Conservation (phyloP, 2,888 invertebrate species). For the Dynastes hyllus region DNA sequence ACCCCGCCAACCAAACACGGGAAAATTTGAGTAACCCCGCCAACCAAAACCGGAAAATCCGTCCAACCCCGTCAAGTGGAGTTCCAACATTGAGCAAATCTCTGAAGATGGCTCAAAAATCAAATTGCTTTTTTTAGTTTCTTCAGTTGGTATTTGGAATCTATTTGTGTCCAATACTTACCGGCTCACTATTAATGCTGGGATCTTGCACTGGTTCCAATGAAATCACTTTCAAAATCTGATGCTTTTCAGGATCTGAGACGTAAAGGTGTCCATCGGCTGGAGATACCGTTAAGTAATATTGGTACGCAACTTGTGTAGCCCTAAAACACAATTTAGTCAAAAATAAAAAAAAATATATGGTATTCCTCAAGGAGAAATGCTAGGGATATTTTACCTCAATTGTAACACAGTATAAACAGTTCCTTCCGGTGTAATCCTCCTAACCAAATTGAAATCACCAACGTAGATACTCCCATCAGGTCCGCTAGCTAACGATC, state of each 20-base stretch:
- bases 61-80: too few species aligned
- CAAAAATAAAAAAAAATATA: too few species aligned
- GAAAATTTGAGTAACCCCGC: too few species aligned
- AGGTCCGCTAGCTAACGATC: slow-evolving; percentile 94
- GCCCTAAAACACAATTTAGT: slow-evolving; percentile 75
- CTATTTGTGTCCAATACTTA: slow-evolving; percentile 57
- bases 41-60: too few species aligned
- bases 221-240: slow-evolving; percentile 85
- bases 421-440: slow-evolving; percentile 91
- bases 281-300: slow-evolving; percentile 96
- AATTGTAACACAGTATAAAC: slow-evolving; percentile 92
- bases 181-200: slow-evolving; percentile 86
- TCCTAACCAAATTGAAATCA: slow-evolving; percentile 94
- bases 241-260: slow-evolving; percentile 95
- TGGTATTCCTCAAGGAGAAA: too few species aligned
- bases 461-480: slow-evolving; percentile 98
- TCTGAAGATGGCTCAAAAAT: too few species aligned
- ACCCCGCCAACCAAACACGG: too few species aligned
- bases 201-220: slow-evolving; percentile 89
- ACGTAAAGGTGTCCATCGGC: slow-evolving; percentile 97
- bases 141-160: too few species aligned
- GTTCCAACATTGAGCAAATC: too few species aligned
- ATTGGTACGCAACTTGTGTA: slow-evolving; percentile 97
- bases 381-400: slow-evolving; percentile 73
- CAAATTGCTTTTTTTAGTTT: too few species aligned